Percentiles rank a stretch among this genome's conserved stretches.
Evolutionary conservation across 1,140 invertebrate species (phyloP).

Genomic region (Megathymus violae): DNA sequence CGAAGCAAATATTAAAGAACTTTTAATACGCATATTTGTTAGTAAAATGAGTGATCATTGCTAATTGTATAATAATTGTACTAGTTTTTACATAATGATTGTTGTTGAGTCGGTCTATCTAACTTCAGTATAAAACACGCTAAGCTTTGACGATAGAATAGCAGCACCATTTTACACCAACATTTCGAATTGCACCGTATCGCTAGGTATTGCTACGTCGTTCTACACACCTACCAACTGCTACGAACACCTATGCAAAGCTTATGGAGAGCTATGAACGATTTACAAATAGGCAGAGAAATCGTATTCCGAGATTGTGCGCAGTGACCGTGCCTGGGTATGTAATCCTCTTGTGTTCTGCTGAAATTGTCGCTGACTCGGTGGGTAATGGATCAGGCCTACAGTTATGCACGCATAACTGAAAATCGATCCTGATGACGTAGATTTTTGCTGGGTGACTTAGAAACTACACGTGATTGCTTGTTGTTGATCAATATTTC

Average conservation of each 20-base stretch:
- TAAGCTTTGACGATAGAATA: too few relatives aligned
- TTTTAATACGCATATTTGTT: too few relatives aligned
- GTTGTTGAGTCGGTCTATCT: too few relatives aligned
- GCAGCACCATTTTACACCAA: not conserved
- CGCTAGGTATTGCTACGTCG: not conserved
- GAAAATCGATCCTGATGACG: slow-evolving; percentile 7
- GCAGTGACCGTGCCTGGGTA: slow-evolving; percentile 48
- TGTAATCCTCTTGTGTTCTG: slow-evolving; percentile 45
- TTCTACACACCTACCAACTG: not conserved
- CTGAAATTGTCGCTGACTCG: slow-evolving; percentile 14
- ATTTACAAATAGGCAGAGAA: slow-evolving; percentile 10
- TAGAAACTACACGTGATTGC: not conserved
- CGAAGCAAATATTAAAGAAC: too few relatives aligned
- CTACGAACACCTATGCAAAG: slow-evolving; percentile 7
- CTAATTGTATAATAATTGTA: too few relatives aligned
- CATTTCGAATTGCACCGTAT: not conserved
- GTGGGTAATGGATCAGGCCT: not conserved
- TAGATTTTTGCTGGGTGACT: not conserved
- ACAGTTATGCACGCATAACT: slow-evolving; percentile 29
- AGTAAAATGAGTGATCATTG: too few relatives aligned
- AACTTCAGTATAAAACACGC: too few relatives aligned
- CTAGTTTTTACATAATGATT: too few relatives aligned
- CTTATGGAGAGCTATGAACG: slow-evolving; percentile 1
- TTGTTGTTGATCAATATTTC: too few relatives aligned
- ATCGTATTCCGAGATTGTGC: slow-evolving; percentile 46